Conservation (phyloP, 2,113 vertebrate genomes). For the Trichechus manatus region DNA sequence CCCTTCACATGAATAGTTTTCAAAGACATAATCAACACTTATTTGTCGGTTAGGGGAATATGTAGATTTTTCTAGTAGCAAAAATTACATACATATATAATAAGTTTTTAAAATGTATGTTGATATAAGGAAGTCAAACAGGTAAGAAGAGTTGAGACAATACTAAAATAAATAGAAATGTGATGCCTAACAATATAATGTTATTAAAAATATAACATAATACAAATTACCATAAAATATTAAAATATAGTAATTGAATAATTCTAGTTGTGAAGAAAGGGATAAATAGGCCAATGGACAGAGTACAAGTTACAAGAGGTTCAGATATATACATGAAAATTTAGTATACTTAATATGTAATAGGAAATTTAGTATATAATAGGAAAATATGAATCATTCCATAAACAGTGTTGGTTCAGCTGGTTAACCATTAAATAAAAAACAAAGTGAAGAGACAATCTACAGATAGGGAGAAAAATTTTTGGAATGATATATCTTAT, state of each 20-base stretch:
- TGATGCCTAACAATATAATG: neutral
- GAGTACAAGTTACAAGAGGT: neutral
- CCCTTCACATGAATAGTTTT: neutral
- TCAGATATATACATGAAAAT: neutral
- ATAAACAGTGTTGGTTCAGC: neutral
- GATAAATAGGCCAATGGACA: neutral
- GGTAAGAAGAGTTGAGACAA: neutral
- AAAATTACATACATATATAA: neutral
- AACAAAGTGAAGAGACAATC: neutral
- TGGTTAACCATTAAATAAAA: neutral
- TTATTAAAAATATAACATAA: neutral
- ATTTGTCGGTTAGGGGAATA: neutral
- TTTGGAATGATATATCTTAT: too few species aligned
- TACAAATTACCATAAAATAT: neutral
- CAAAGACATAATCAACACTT: neutral
- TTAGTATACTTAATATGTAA: neutral
- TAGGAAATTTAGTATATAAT: too few species aligned
- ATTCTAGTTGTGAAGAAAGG: neutral
- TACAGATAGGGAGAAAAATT: too few species aligned
- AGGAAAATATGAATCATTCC: neutral
- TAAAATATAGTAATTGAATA: neutral
- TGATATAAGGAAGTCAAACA: neutral
- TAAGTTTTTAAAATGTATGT: neutral
- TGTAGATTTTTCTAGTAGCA: neutral
- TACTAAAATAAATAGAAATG: neutral